Evolutionary conservation across 1,140 invertebrate species (phyloP), one percentile per base, ranked within the genome.

Genomic region (Brevipalpus yothersi): DNA sequence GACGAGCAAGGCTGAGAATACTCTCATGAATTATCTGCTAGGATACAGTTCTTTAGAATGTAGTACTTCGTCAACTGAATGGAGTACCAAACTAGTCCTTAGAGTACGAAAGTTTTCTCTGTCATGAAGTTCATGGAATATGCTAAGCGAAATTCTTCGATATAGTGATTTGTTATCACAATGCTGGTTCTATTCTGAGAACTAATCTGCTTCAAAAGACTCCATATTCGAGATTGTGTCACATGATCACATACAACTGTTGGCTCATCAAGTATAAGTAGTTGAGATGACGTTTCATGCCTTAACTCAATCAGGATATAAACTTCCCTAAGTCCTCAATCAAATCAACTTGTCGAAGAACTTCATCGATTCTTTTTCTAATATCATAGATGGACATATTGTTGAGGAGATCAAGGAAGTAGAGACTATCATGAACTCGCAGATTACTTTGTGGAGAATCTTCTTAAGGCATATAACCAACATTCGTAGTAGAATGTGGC

Each of bases 331-430:
- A 78, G 63, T 82, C 80, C 2, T 86, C 86, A 62, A 92, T 72
- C 31, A 92, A 72, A 71, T 89, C 84, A 5, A 92, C 75, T 69
- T 94, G 90, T 68, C 86, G 82, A 1, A 94, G 70, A 4, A 95
- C 75, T 72, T 94, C 94, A 60, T 82, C 78, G 61, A 87, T 78
- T 64, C 87, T 78, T 62, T 84, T 80, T 9, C 55, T 31, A 19
- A 68, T 31, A 7, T 41, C 12, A 8, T 40, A 40, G 12, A 21
- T 21, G 4, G 54, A 75, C 86, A 95, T 90, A 57, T 85, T 82
- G 68, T 90, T 87, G 65, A 95, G 84, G 78, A 86, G 85, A 21
- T 90, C 90, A 71, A 94, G 94, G 69, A 92, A 95, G 75, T 84
- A 80, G 79, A 95, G 82, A 0, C 87, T 94, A 69, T 96, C 91